Conservation (phyloP, 2,113 vertebrate genomes). For the Eulacestoma nigropectus region DNA sequence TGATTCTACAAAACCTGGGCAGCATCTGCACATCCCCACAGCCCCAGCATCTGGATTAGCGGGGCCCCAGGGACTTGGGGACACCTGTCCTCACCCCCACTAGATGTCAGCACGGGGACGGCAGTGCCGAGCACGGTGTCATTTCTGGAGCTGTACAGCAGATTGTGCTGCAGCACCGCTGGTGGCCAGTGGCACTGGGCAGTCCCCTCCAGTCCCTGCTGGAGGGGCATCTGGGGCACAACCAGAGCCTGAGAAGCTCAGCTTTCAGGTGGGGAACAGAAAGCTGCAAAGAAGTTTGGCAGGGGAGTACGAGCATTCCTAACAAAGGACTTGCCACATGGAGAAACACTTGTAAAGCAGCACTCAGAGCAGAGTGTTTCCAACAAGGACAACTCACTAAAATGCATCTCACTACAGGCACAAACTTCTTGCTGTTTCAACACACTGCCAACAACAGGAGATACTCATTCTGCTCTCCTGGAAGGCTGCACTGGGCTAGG, state of each 20-base stretch:
- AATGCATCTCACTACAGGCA: neutral
- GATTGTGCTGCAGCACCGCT: neutral
- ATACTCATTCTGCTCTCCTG: neutral
- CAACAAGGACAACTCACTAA: neutral
- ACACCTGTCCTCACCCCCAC: neutral
- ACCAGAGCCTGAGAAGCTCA: neutral
- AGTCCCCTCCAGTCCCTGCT: neutral
- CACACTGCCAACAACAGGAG: neutral
- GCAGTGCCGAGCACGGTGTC: fast-evolving
- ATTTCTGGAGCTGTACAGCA: fast-evolving
- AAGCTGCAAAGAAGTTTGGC: neutral
- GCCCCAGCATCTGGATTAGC: neutral
- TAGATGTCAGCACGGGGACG: neutral
- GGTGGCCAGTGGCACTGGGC: fast-evolving
- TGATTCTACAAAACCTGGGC: neutral
- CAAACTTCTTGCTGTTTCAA: neutral
- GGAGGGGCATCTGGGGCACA: neutral
- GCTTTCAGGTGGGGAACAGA: neutral
- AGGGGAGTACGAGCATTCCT: neutral
- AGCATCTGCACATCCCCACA: neutral
- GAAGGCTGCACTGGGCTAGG: neutral
- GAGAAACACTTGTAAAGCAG: neutral
- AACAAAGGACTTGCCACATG: fast-evolving
- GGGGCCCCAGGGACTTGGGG: neutral
- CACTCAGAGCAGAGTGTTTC: neutral